phyloP scores from a whole-genome alignment of 30 jellyfish, hydroid and myxozoan genomes.

The Hydractinia symbiolongicarpus region DNA sequence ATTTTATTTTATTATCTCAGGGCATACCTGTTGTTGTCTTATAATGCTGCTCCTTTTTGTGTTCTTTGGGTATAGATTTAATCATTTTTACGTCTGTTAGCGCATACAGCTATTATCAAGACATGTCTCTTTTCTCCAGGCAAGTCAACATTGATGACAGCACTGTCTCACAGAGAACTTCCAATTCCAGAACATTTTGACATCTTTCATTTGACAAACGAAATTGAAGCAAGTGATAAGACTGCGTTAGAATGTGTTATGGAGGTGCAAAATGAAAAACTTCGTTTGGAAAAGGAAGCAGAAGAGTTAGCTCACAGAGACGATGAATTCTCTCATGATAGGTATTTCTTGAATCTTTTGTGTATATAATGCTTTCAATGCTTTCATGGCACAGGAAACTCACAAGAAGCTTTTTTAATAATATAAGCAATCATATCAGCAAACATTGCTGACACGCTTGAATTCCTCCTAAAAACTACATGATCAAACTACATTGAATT shows the following conservation, averaged over 20 bases:
- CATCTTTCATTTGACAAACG: conserved; percentile 79
- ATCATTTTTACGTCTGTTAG: neutral
- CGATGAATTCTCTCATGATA: conserved; percentile 82
- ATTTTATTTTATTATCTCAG: no score
- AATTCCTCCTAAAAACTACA: no score
- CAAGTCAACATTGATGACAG: conserved; percentile 75
- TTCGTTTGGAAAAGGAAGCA: conserved; percentile 86
- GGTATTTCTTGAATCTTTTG: conserved; percentile 31
- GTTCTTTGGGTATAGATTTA: neutral
- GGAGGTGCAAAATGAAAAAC: conserved; percentile 81
- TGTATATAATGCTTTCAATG: neutral
- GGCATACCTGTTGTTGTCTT: no score
- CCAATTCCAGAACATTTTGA: conserved; percentile 94
- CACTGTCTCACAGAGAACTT: conserved; percentile 67
- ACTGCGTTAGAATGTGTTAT: conserved; percentile 96
- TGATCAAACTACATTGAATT: no score
- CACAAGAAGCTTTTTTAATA: neutral
- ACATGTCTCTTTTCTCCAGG: conserved; percentile 32
- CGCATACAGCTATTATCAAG: neutral
- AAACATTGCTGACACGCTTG: no score
- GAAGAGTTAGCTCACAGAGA: conserved; percentile 88
- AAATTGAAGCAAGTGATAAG: conserved; percentile 86
- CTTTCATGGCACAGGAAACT: neutral
- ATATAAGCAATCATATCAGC: neutral
- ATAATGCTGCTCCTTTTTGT: neutral